A percentile compares a stretch with the other conserved stretches of the same genome.
Evolutionary conservation across 2,113 vertebrate species (phyloP).

Genomic region (Channa maculata): DNA sequence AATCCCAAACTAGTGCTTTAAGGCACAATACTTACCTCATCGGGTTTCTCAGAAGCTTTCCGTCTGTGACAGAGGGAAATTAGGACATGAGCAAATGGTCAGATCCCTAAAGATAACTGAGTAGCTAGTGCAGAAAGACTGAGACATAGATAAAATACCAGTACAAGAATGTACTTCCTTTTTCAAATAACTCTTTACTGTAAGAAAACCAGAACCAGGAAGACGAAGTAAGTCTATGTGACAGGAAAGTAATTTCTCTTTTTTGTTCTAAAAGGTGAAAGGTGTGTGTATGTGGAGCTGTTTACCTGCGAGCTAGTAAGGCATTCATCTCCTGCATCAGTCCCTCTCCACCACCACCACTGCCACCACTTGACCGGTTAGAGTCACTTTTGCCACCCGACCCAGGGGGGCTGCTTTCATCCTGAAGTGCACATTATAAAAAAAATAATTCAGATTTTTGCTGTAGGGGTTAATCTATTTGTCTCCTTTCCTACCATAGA

Average conservation of each 20-base stretch:
- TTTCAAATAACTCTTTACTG: slow-evolving; percentile 1
- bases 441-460: neutral
- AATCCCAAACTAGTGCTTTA: neutral
- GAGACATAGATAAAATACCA: neutral
- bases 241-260: neutral
- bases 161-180: neutral
- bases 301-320: slow-evolving; percentile 95
- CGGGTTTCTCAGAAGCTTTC: slow-evolving; percentile 98
- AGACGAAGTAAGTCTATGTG: neutral
- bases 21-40: slow-evolving; percentile 78
- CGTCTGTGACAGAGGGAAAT: slow-evolving; percentile 83
- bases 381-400: slow-evolving; percentile 93
- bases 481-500: neutral
- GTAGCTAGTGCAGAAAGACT: neutral
- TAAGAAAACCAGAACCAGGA: slow-evolving; percentile 3
- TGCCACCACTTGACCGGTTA: slow-evolving; percentile 95
- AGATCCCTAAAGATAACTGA: slow-evolving; percentile 9
- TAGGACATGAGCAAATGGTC: slow-evolving; percentile 11
- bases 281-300: neutral
- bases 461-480: neutral
- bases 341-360: slow-evolving; percentile 90
- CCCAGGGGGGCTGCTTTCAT: slow-evolving; percentile 92
- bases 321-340: slow-evolving; percentile 99
- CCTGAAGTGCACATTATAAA: slow-evolving; percentile 77
- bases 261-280: neutral